These are phyloP conservation scores for Agraylea sexmaculata DNA, from an alignment of 1,140 invertebrate genomes.

Conservation along the genomic window DNA sequence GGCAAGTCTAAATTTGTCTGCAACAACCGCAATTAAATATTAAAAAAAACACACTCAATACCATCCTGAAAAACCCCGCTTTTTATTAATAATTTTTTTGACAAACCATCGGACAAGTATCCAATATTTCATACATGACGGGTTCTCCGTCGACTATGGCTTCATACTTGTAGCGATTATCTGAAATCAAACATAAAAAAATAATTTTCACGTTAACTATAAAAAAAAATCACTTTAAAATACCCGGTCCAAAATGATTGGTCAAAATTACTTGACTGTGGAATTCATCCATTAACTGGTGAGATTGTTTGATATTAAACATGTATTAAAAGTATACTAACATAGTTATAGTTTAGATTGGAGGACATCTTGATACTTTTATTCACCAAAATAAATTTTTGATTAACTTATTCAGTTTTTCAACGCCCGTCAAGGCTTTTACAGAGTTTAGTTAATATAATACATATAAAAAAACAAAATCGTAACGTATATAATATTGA, in stretches of 20 bases:
- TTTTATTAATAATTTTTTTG: not conserved
- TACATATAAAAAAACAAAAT: no score
- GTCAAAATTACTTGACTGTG: constrained; percentile 1
- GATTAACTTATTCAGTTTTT: no score
- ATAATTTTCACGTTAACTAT: constrained; percentile 9
- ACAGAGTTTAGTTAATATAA: no score
- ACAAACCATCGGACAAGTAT: constrained; percentile 78
- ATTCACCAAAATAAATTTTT: no score
- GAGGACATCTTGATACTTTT: no score
- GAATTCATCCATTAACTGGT: no score
- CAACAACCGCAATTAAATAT: not conserved
- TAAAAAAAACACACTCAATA: constrained; percentile 3
- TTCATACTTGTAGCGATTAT: constrained; percentile 85
- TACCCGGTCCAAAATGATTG: not conserved
- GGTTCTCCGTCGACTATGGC: constrained; percentile 82
- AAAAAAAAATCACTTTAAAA: not conserved
- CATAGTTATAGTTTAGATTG: no score
- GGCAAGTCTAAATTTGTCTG: constrained; percentile 60
- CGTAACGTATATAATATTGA: no score
- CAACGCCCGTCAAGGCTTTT: no score
- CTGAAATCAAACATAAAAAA: constrained; percentile 43
- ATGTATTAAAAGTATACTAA: no score
- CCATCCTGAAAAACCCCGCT: constrained; percentile 3
- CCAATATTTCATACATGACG: constrained; percentile 82
- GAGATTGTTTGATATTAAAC: no score